Base-by-base conservation (phyloP, 1,140 invertebrate genomes). In the Bactericera cockerelli region DNA sequence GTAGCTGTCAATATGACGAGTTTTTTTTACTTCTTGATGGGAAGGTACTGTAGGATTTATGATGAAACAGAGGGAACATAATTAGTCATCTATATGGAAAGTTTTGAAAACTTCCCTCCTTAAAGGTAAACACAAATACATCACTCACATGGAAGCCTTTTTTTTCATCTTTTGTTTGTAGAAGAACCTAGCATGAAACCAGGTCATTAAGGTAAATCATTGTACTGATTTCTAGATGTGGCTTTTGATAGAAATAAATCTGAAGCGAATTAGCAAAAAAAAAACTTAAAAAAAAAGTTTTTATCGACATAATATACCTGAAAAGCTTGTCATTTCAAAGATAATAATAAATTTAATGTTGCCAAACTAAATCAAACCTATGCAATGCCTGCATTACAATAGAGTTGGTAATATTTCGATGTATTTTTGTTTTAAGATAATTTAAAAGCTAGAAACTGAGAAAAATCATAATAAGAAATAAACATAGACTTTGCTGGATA, bases 11-110 rank as follows among this genome's bases (percentile, higher is more conserved):
- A 49, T 49, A 49, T 49, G 42, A 19, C 42, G 19, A 16, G n/a
- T 49, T 49, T 49, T 49, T 49, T 49, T 49, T 19, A 19, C n/a
- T 49, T 49, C 42, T 49, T n/a, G n/a, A 49, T 19, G 22, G 10
- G 16, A 49, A 49, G 42, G 42, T 6, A 49, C 19, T 4, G 42
- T 10, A 10, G 19, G 42, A 49, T 49, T 49, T 49, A 49, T 49
- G 42, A 19, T n/a, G 42, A 19, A 49, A 49, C 8, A 49, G 42
- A 49, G 8, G 42, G 19, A 49, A 49, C 22, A 49, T 49, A 49
- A 49, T 49, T 49, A 49, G 42, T 49, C 42, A 49, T 49, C 42
- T 49, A n/a, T 49, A 49, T 49, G 42, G 22, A 49, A 49, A 49
- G 42, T 22, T 4, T 49, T 19, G 42, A 49, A 49, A 6, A 49